Percentiles rank a stretch among this genome's conserved stretches.
phyloP scores from a whole-genome alignment of 2,888 invertebrate species.

The Drosophila prolongata region DNA sequence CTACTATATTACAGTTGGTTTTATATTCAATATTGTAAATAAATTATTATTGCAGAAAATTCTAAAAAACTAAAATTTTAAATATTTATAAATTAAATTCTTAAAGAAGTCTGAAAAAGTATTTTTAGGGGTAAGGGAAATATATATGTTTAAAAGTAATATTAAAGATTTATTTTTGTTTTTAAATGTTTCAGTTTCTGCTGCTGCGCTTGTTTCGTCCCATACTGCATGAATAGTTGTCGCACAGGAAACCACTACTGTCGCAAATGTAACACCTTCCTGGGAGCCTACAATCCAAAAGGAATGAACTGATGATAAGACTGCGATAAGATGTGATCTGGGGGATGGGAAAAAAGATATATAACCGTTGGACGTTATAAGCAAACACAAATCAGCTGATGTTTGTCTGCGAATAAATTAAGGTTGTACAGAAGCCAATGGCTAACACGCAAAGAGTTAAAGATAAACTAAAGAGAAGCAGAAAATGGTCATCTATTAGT shows the following conservation, averaged over 20 bases:
- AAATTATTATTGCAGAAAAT: too few species aligned
- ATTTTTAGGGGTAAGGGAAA: too few species aligned
- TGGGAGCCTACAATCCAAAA: slow-evolving; percentile 78
- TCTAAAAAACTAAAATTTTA: too few species aligned
- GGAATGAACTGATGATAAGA: slow-evolving; percentile 43
- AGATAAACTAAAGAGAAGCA: slow-evolving; percentile 3
- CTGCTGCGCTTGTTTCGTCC: slow-evolving; percentile 83
- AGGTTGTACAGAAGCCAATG: slow-evolving; percentile 13
- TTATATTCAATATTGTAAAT: too few species aligned
- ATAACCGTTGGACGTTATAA: not conserved
- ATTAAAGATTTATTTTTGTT: too few species aligned
- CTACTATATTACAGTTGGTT: too few species aligned
- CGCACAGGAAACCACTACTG: slow-evolving; percentile 83
- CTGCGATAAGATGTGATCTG: slow-evolving; percentile 31
- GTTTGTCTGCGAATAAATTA: slow-evolving; percentile 19
- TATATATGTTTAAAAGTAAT: too few species aligned
- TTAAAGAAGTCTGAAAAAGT: too few species aligned
- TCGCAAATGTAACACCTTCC: slow-evolving; percentile 81
- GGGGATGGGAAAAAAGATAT: slow-evolving; percentile 30
- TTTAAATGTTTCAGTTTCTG: slow-evolving; percentile 65
- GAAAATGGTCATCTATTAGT: not conserved
- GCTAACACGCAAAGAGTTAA: not conserved
- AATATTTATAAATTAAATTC: too few species aligned
- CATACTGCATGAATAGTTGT: slow-evolving; percentile 83
- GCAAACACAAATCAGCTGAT: slow-evolving; percentile 15